phyloP scores from a whole-genome alignment of 2,113 vertebrate species.

The Camelus dromedarius region DNA sequence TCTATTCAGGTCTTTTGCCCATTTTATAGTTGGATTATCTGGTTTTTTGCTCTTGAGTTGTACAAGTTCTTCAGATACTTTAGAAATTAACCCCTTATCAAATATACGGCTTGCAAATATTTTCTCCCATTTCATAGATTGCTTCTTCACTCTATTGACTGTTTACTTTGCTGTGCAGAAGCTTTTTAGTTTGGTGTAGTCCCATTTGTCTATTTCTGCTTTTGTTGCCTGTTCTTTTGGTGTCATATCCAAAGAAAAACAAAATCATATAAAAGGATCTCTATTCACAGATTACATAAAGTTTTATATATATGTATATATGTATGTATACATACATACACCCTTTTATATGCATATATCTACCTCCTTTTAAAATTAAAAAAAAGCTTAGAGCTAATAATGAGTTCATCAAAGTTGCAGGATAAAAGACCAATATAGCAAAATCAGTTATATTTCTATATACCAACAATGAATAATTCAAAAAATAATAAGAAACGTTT shows the following conservation, averaged over 20 bases:
- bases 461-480: not conserved
- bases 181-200: not conserved
- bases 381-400: not conserved
- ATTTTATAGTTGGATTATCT: not conserved
- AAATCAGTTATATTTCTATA: not conserved
- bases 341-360: too few species aligned
- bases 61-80: not conserved
- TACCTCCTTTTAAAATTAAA: too few species aligned
- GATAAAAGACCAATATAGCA: not conserved
- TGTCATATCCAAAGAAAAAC: not conserved
- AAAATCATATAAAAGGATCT: not conserved
- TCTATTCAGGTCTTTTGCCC: not conserved
- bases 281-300: not conserved
- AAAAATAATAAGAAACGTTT: conserved; percentile 21
- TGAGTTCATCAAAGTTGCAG: not conserved
- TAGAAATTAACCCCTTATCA: not conserved
- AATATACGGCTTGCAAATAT: not conserved
- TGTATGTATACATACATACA: too few species aligned
- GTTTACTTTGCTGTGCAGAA: not conserved
- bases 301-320: not conserved
- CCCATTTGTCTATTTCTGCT: not conserved
- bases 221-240: not conserved
- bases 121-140: not conserved
- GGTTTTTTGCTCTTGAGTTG: not conserved
- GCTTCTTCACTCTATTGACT: not conserved